Evolutionary conservation across 2,113 vertebrate species (phyloP), one percentile per base, ranked within the genome.

Genomic region (Apeltes quadracus): DNA sequence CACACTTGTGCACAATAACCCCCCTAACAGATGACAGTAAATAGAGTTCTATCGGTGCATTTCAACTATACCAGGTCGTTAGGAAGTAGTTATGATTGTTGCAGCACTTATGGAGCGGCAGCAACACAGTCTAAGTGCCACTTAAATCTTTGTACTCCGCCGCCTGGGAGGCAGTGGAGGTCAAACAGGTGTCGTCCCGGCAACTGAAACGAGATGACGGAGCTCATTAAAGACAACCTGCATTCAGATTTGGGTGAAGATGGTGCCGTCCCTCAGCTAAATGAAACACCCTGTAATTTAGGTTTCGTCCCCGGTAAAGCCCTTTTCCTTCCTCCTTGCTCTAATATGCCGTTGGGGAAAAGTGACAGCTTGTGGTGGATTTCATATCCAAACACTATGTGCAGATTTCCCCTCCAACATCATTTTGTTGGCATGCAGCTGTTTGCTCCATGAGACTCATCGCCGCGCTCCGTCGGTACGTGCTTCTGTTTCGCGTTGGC

Each of bases 191-290:
- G 50, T 12, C 48, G 48, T 69, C 78, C 56, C 58, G 11, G 44
- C 22, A 74, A 66, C 69, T 85, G 69, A 81, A 84, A 83, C 72
- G 65, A 72, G 61, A 78, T 20, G 75, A 67, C 75, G 66, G 72
- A 75, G 73, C 75, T 81, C 75, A 75, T 81, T 80, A 75, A 77
- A 75, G 67, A 73, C 77, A 76, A 36, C 7, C 59, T 63, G 57
- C 44, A 72, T 82, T 73, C 69, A 77, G 64, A 84, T 85, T 70
- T 56, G 51, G 57, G 25, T 46, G 27, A 69, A 65, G 72, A 75
- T 72, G 16, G 58, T 43, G 39, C 3, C 51, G n/a, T 56, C 32
- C 41, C 75, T 56, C 11, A 66, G 62, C 41, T 16, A 62, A 62
- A 56, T 66, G 48, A 46, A 36, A 68, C n/a, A 50, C 64, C 46